phyloP scores from a whole-genome alignment of 2,888 invertebrate species.

The Phaedon cochleariae region DNA sequence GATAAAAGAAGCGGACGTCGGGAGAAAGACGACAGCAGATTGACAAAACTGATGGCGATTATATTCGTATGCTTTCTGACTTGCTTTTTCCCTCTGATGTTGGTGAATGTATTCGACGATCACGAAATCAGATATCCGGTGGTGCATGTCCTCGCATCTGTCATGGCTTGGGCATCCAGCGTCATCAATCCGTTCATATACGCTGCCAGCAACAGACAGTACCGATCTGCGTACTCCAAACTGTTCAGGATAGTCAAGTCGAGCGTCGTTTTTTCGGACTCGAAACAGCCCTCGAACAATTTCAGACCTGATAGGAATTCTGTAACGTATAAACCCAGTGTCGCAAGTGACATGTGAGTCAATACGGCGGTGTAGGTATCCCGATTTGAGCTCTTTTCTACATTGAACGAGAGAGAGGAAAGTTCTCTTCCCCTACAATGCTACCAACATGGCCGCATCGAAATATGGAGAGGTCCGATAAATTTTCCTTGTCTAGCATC shows the following conservation, averaged over 20 bases:
- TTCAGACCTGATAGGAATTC: conserved; percentile 49
- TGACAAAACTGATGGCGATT: conserved; percentile 86
- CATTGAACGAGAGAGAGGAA: too few relatives aligned
- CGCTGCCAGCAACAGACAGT: conserved; percentile 88
- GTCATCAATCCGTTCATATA: conserved; percentile 92
- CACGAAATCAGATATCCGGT: conserved; percentile 72
- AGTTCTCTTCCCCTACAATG: too few relatives aligned
- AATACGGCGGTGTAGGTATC: neutral
- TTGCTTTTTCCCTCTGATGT: conserved; percentile 88
- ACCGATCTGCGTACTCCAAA: conserved; percentile 70
- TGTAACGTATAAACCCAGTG: conserved; percentile 45
- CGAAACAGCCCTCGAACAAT: conserved; percentile 49
- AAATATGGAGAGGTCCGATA: too few relatives aligned
- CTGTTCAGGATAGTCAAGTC: conserved; percentile 61
- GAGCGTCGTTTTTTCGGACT: conserved; percentile 54
- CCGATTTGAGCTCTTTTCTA: neutral
- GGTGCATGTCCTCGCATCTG: conserved; percentile 83
- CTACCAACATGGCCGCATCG: too few relatives aligned
- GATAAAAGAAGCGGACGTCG: conserved; percentile 53
- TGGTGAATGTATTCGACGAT: conserved; percentile 88
- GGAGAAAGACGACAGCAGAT: conserved; percentile 77
- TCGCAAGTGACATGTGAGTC: neutral
- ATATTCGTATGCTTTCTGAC: conserved; percentile 88
- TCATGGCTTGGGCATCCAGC: conserved; percentile 89
- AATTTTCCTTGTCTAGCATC: neutral